These are phyloP conservation scores for Lepus europaeus DNA, from an alignment of 2,113 vertebrate species.

Conservation along the genomic window DNA sequence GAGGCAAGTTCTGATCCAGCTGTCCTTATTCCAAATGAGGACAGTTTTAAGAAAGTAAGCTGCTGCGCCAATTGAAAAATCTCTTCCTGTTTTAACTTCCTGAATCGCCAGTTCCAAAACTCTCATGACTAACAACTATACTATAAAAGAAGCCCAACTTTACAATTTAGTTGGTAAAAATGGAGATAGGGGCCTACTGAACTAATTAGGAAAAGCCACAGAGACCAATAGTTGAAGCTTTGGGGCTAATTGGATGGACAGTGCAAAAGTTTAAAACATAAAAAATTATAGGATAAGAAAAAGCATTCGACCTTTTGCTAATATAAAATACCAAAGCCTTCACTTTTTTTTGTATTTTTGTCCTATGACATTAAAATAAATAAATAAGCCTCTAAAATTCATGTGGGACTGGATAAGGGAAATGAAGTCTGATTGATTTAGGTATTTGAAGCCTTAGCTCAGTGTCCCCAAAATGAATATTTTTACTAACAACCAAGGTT, in stretches of 20 bases:
- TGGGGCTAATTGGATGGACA: background rate
- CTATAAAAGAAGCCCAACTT: background rate
- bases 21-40: background rate
- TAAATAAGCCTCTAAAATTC: slow-evolving; percentile 34
- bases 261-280: background rate
- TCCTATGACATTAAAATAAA: slow-evolving; percentile 14
- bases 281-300: slow-evolving; percentile 1
- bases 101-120: slow-evolving; percentile 27
- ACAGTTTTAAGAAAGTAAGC: slow-evolving; percentile 31
- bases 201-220: background rate
- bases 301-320: slow-evolving; percentile 18
- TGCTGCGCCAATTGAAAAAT: slow-evolving; percentile 26
- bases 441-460: slow-evolving; percentile 44
- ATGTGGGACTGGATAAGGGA: background rate
- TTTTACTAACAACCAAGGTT: slow-evolving; percentile 14
- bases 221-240: background rate
- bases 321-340: slow-evolving; percentile 7
- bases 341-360: background rate
- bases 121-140: background rate
- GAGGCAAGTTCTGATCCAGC: background rate
- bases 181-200: background rate
- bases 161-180: background rate
- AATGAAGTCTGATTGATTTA: slow-evolving; percentile 31
- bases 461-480: background rate
- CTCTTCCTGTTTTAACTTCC: slow-evolving; percentile 38